These are phyloP conservation scores for Phaenicophaeus curvirostris DNA, from an alignment of 2,797 vertebrate genomes.

Conservation along the genomic window DNA sequence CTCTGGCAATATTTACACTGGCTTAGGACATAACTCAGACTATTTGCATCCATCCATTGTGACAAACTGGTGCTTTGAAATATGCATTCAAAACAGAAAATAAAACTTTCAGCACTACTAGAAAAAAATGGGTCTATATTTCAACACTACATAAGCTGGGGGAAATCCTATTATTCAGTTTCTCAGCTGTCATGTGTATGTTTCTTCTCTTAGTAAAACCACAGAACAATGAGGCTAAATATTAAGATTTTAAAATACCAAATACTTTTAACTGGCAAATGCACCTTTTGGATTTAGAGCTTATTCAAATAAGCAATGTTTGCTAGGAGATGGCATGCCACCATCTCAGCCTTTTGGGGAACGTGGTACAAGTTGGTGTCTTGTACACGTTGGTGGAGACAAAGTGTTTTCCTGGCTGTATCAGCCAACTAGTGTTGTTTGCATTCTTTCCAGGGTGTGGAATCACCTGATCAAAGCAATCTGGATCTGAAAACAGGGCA, in stretches of 20 bases:
- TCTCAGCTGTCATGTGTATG: background rate
- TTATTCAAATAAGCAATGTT: background rate
- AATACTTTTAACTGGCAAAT: fast-evolving
- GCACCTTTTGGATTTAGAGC: background rate
- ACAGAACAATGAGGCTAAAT: background rate
- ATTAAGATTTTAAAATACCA: background rate
- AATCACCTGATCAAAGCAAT: background rate
- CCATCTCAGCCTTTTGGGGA: background rate
- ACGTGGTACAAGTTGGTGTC: background rate
- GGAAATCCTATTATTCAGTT: background rate
- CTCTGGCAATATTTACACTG: background rate
- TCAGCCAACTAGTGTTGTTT: background rate
- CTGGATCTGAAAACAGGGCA: background rate
- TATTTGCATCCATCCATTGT: background rate
- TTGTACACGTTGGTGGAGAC: background rate
- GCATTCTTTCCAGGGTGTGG: background rate
- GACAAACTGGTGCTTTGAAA: background rate
- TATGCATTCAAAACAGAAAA: background rate
- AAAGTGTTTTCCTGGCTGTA: background rate
- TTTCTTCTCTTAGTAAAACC: background rate
- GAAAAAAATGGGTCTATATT: background rate
- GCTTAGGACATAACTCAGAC: background rate
- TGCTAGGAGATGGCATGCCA: background rate
- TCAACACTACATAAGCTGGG: background rate
- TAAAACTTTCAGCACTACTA: background rate